Conservation (phyloP, 2,888 invertebrate genomes). For the Mechanitis mazaeus region DNA sequence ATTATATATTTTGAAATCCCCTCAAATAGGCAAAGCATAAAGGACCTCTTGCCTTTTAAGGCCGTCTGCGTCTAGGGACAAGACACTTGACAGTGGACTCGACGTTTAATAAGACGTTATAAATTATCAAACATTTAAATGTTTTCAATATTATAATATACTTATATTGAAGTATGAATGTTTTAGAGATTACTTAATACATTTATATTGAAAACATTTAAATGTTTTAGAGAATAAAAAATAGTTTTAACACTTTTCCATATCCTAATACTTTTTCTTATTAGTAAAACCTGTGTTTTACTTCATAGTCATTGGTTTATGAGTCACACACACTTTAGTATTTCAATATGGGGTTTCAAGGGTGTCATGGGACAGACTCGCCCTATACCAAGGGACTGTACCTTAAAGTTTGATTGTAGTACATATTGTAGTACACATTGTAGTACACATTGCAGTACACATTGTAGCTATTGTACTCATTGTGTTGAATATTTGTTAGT, state of each 20-base stretch:
- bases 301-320: constrained; percentile 16
- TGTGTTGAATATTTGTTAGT: constrained; percentile 1
- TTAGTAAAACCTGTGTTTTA: too few relatives aligned
- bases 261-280: too few relatives aligned
- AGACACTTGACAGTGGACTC: constrained; percentile 43
- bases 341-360: constrained; percentile 47
- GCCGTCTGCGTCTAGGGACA: constrained; percentile 44
- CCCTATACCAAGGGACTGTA: constrained; percentile 38
- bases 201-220: too few relatives aligned
- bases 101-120: neutral
- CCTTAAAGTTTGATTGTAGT: constrained; percentile 33
- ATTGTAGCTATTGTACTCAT: constrained; percentile 19
- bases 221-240: too few relatives aligned
- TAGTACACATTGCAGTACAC: constrained; percentile 21
- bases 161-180: too few relatives aligned
- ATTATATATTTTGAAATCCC: constrained; percentile 29
- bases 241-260: too few relatives aligned
- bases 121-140: too few relatives aligned
- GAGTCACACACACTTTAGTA: constrained; percentile 38
- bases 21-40: constrained; percentile 42
- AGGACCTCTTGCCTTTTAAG: constrained; percentile 36
- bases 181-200: too few relatives aligned
- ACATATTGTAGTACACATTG: constrained; percentile 15
- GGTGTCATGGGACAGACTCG: constrained; percentile 34
- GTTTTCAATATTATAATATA: too few relatives aligned